Conservation (phyloP, 2,113 vertebrate genomes). For the Isichthys henryi region DNA sequence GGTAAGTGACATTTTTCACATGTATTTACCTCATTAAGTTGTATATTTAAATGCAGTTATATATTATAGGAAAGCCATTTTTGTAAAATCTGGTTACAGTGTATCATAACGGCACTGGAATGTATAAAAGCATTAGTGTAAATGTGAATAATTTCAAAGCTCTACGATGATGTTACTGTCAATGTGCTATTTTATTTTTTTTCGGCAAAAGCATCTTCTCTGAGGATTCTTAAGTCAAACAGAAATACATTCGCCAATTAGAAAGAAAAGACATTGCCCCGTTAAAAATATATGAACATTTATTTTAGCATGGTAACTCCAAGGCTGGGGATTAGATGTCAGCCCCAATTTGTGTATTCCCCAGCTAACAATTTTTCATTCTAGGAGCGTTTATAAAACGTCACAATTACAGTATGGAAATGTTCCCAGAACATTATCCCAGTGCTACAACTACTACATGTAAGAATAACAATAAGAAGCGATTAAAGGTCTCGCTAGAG, state of each 20-base stretch:
- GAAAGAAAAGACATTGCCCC: background rate
- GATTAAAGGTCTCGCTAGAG: background rate
- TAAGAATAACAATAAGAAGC: background rate
- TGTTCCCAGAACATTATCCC: background rate
- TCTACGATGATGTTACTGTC: background rate
- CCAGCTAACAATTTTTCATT: background rate
- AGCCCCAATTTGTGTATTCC: background rate
- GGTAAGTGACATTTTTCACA: background rate
- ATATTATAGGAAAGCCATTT: background rate
- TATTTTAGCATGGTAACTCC: background rate
- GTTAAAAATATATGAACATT: background rate
- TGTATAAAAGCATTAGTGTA: background rate
- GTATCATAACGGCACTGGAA: background rate
- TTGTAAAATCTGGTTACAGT: background rate
- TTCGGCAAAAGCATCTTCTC: background rate
- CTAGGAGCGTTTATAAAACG: background rate
- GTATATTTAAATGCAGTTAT: background rate
- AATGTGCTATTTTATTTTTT: background rate
- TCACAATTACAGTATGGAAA: background rate
- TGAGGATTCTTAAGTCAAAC: background rate
- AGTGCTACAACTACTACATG: background rate
- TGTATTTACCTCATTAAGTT: background rate
- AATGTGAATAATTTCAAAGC: constrained; percentile 6
- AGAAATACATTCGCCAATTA: background rate
- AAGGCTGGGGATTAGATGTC: background rate